Percentiles rank a stretch among this genome's conserved stretches.
These are phyloP conservation scores for Microcebus tavaratra DNA, from an alignment of 2,113 vertebrate species.

Conservation along the genomic window DNA sequence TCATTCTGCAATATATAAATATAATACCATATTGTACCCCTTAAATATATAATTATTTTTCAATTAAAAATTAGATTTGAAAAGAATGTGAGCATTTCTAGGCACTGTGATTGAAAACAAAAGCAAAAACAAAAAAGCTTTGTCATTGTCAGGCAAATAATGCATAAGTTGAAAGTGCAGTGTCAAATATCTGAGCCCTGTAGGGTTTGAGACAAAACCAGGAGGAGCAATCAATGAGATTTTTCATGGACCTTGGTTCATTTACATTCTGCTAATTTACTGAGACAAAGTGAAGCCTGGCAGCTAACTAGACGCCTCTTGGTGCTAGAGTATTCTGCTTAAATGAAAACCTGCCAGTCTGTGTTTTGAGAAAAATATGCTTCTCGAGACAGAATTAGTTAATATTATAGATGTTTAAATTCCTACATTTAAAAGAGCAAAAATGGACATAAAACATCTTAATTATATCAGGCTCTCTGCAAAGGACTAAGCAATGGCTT, in stretches of 20 bases:
- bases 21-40: not conserved
- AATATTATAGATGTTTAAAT: slow-evolving; percentile 51
- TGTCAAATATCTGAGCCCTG: not conserved
- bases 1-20: not conserved
- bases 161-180: not conserved
- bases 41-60: not conserved
- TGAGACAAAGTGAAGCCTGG: slow-evolving; percentile 44
- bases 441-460: slow-evolving; percentile 63
- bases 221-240: slow-evolving; percentile 15
- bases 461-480: slow-evolving; percentile 21
- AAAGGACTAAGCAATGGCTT: not conserved
- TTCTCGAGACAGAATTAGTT: slow-evolving; percentile 51
- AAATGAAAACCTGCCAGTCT: slow-evolving; percentile 55
- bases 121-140: not conserved
- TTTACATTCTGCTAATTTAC: slow-evolving; percentile 63
- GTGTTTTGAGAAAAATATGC: slow-evolving; percentile 33
- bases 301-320: not conserved
- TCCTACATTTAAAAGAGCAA: slow-evolving; percentile 38
- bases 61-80: not conserved
- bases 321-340: slow-evolving; percentile 20
- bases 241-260: slow-evolving; percentile 31
- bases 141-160: slow-evolving; percentile 15
- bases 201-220: slow-evolving; percentile 45
- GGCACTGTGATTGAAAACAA: not conserved
- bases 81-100: not conserved